A percentile compares a stretch with the other conserved stretches of the same genome.
Evolutionary conservation across 2,113 vertebrate species (phyloP).

Genomic region (Pardalotus punctatus): DNA sequence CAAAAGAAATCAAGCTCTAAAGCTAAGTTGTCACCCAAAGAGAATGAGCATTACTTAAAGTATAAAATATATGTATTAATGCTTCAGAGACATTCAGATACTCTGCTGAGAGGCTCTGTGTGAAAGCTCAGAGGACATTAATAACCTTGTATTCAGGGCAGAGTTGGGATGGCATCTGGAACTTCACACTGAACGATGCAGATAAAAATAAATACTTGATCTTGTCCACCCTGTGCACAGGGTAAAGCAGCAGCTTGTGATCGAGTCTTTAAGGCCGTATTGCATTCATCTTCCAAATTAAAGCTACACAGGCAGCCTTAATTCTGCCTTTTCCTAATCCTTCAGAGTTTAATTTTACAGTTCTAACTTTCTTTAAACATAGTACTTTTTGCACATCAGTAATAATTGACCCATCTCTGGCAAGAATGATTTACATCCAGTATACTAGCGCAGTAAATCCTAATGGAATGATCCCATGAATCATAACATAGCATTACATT

Average conservation of each 20-base stretch:
- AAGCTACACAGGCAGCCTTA: not conserved
- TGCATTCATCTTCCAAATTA: not conserved
- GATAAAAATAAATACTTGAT: constrained; percentile 49
- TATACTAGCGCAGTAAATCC: not conserved
- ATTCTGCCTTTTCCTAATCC: constrained; percentile 25
- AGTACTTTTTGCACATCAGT: not conserved
- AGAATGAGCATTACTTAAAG: constrained; percentile 39
- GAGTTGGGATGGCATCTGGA: constrained; percentile 11
- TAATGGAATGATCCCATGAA: constrained; percentile 25
- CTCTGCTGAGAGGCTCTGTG: constrained; percentile 9
- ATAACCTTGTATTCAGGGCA: constrained; percentile 24
- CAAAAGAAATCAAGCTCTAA: constrained; percentile 36
- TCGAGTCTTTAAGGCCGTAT: not conserved
- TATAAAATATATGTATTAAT: constrained; percentile 15
- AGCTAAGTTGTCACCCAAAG: constrained; percentile 19
- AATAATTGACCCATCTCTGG: not conserved
- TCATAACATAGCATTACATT: not conserved
- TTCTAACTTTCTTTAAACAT: not conserved
- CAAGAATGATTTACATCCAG: constrained; percentile 7
- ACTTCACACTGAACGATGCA: not conserved
- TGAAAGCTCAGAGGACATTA: constrained; percentile 22
- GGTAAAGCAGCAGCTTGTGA: constrained; percentile 14
- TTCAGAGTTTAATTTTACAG: constrained; percentile 11
- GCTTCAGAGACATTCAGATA: not conserved
- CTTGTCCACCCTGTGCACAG: constrained; percentile 5